These are phyloP conservation scores for Drosophila anomalata DNA, from an alignment of 2,888 invertebrate genomes.

Conservation along the genomic window DNA sequence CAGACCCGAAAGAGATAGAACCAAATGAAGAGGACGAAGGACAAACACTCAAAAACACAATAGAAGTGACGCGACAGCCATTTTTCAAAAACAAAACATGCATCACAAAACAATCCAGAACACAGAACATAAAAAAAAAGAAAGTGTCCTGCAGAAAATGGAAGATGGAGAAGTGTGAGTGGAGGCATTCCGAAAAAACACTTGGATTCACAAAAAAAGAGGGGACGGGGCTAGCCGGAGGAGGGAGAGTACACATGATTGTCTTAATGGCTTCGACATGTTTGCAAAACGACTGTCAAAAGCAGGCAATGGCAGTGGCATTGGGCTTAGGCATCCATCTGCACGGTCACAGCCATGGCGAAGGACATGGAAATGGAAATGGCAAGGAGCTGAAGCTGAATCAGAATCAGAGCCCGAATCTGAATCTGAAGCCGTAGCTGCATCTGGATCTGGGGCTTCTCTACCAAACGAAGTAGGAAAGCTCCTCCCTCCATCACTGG, in stretches of 20 bases:
- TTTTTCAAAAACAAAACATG: constrained; percentile 78
- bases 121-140: constrained; percentile 19
- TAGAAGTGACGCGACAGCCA: constrained; percentile 79
- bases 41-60: constrained; percentile 68
- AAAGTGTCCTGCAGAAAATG: constrained; percentile 23
- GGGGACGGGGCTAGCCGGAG: constrained; percentile 4
- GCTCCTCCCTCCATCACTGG: constrained; percentile 18
- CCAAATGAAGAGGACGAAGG: constrained; percentile 44
- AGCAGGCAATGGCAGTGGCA: constrained; percentile 57
- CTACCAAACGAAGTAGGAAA: constrained; percentile 5
- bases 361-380: constrained; percentile 13
- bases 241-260: constrained; percentile 66
- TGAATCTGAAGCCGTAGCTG: constrained; percentile 9
- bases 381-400: constrained; percentile 2
- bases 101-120: constrained; percentile 45
- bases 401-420: neutral
- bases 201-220: constrained; percentile 42
- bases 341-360: constrained; percentile 13
- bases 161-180: constrained; percentile 43
- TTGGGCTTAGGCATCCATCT: constrained; percentile 7
- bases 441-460: constrained; percentile 11
- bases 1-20: neutral
- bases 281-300: constrained; percentile 81
- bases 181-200: constrained; percentile 37
- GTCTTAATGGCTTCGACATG: constrained; percentile 80